Conservation (phyloP, 2,797 vertebrate genomes). For the Dipus sagitta region DNA sequence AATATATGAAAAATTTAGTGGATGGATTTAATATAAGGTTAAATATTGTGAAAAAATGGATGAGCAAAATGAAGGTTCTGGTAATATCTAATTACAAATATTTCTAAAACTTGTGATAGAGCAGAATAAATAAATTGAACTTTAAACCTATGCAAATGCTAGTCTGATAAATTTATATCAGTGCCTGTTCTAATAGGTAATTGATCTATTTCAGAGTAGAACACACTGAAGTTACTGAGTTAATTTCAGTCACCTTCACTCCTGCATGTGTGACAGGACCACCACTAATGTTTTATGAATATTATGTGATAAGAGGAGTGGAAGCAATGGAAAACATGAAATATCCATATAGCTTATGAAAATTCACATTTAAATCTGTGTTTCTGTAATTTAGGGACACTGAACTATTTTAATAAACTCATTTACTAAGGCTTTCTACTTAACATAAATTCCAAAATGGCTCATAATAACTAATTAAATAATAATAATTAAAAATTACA, state of each 20-base stretch:
- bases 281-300: not conserved
- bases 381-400: not conserved
- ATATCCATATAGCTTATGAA: not conserved
- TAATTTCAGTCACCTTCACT: not conserved
- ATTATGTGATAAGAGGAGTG: not conserved
- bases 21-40: not conserved
- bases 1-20: not conserved
- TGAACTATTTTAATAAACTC: not conserved
- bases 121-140: not conserved
- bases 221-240: not conserved
- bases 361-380: conserved; percentile 14
- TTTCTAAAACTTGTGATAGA: not conserved
- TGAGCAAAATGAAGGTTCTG: not conserved
- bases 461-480: conserved; percentile 17
- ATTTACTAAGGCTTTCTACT: conserved; percentile 53
- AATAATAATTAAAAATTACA: conserved; percentile 76
- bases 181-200: not conserved
- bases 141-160: not conserved
- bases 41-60: not conserved
- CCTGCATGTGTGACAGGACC: not conserved
- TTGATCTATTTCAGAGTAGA: conserved; percentile 7
- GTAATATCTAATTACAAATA: not conserved
- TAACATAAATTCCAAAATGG: conserved; percentile 62
- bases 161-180: not conserved
- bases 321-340: conserved; percentile 19